Evolutionary conservation across 1,140 invertebrate genomes (phyloP).

Genomic region (Megathymus violae): DNA sequence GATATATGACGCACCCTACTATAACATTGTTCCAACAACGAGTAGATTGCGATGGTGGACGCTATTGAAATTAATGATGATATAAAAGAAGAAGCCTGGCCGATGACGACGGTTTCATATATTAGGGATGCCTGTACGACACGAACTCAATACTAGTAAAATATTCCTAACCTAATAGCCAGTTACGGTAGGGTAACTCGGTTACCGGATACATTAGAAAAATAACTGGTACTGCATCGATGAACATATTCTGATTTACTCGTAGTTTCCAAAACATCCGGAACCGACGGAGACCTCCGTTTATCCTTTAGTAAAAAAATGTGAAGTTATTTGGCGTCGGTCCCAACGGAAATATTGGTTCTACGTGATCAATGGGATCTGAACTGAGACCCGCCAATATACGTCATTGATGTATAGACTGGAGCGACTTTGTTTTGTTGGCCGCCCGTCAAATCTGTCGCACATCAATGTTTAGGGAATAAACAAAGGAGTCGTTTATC

Average conservation of each 20-base stretch:
- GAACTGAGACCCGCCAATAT: conserved; percentile 13
- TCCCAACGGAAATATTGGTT: conserved; percentile 27
- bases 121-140: no score
- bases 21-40: no score
- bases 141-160: no score
- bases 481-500: not conserved
- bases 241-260: not conserved
- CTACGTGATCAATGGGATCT: conserved; percentile 22
- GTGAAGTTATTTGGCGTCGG: conserved; percentile 11
- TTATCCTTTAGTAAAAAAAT: conserved; percentile 11
- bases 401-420: conserved; percentile 26
- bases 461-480: conserved; percentile 22
- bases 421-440: conserved; percentile 16
- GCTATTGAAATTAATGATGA: no score
- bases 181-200: no score
- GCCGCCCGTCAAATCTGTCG: conserved; percentile 22
- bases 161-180: no score
- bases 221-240: not conserved
- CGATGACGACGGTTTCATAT: no score
- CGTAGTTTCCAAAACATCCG: conserved; percentile 1
- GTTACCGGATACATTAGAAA: no score
- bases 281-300: not conserved
- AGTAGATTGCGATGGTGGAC: no score
- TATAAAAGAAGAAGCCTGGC: no score
- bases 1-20: no score